phyloP scores from a whole-genome alignment of 2,113 vertebrate species.

The Laterallus jamaicensis region DNA sequence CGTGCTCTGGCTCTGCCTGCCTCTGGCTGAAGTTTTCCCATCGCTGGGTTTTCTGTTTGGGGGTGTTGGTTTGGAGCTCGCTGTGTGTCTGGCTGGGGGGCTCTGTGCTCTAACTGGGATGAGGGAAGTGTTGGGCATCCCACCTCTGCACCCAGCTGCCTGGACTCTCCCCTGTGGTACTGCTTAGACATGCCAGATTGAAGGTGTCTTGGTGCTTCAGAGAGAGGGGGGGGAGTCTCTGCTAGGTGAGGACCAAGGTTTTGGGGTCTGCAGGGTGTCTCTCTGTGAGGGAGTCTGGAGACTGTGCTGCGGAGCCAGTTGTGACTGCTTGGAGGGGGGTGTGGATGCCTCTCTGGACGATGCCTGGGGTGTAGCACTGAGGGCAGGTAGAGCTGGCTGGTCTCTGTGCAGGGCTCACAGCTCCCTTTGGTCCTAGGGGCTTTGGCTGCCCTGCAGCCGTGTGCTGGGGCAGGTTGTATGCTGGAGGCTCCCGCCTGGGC shows the following conservation, averaged over 20 bases:
- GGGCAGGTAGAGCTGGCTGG: neutral
- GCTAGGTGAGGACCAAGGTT: neutral
- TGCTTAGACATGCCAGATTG: neutral
- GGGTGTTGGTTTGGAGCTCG: neutral
- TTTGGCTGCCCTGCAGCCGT: fast-evolving
- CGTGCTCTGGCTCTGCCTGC: neutral
- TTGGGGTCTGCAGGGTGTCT: neutral
- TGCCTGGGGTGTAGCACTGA: neutral
- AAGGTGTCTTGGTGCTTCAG: neutral
- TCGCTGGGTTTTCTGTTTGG: neutral
- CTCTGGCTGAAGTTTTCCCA: neutral
- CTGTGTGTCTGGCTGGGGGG: neutral
- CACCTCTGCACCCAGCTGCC: fast-evolving
- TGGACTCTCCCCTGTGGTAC: neutral
- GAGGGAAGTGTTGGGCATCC: fast-evolving
- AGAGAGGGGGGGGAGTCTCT: neutral
- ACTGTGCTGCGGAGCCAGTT: fast-evolving
- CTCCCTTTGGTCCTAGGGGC: neutral
- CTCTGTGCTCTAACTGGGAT: neutral
- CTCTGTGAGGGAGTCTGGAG: fast-evolving
- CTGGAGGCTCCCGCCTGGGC: neutral
- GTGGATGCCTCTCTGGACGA: fast-evolving
- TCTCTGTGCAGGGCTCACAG: fast-evolving
- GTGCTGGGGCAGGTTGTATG: fast-evolving
- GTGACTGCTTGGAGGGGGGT: neutral